These are phyloP conservation scores for Crotophaga sulcirostris DNA, from an alignment of 2,113 vertebrate genomes.

Conservation along the genomic window DNA sequence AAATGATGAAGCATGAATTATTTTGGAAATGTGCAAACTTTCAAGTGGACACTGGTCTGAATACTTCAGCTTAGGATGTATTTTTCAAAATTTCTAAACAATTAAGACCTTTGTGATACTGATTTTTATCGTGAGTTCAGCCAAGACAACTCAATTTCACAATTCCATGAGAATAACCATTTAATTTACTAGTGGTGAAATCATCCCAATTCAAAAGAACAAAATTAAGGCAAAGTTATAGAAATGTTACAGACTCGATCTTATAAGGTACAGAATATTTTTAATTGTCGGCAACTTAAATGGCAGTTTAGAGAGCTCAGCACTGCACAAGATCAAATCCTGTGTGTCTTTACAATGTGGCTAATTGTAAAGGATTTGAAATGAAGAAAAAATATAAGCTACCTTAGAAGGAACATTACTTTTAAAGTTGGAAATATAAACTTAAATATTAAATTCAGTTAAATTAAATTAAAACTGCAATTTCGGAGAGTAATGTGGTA, in stretches of 20 bases:
- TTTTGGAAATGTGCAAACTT: background rate
- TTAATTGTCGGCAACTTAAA: background rate
- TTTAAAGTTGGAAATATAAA: background rate
- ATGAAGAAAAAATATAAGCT: background rate
- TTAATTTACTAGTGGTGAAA: background rate
- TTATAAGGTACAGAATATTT: background rate
- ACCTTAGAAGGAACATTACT: background rate
- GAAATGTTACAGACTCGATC: fast-evolving
- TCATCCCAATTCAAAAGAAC: background rate
- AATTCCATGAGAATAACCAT: background rate
- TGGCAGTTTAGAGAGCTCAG: background rate
- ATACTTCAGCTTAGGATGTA: background rate
- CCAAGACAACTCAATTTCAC: background rate
- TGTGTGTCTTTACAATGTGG: background rate
- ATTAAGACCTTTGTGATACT: background rate
- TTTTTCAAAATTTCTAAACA: background rate
- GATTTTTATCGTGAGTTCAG: background rate
- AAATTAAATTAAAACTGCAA: background rate
- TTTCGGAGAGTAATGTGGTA: background rate
- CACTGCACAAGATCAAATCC: background rate
- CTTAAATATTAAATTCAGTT: background rate
- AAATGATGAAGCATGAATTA: background rate
- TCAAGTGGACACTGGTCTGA: background rate
- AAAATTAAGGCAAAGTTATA: background rate
- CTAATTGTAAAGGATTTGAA: background rate